These are phyloP conservation scores for Melanotaenia duboulayi DNA, from an alignment of 2,113 vertebrate genomes.

Conservation along the genomic window DNA sequence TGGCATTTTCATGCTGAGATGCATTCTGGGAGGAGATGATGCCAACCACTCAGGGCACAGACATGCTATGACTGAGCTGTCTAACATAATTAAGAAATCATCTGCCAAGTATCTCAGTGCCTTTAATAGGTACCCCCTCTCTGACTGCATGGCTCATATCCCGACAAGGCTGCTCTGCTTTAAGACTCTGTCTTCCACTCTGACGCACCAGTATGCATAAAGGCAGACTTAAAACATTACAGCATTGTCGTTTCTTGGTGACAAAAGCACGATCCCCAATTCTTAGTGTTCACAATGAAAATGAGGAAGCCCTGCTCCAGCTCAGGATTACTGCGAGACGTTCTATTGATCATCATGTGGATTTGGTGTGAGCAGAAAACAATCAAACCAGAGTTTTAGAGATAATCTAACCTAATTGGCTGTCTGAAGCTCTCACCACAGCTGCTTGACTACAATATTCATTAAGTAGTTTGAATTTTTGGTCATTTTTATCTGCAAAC, in stretches of 20 bases:
- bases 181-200: slow-evolving; percentile 19
- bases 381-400: slow-evolving; percentile 24
- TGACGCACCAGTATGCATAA: background rate
- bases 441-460: slow-evolving; percentile 16
- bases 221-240: background rate
- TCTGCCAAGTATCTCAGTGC: slow-evolving; percentile 55
- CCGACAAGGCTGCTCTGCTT: slow-evolving; percentile 19
- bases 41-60: slow-evolving; percentile 57
- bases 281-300: background rate
- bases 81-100: slow-evolving; percentile 60
- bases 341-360: background rate
- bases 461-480: slow-evolving; percentile 22
- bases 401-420: slow-evolving; percentile 37
- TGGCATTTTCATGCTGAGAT: slow-evolving; percentile 34
- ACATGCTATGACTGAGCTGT: slow-evolving; percentile 59
- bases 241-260: background rate
- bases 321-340: background rate
- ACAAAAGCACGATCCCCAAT: background rate
- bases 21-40: slow-evolving; percentile 46
- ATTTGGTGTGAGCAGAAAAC: background rate
- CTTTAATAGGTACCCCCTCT: slow-evolving; percentile 51
- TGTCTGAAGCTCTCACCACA: slow-evolving; percentile 10
- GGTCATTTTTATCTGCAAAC: slow-evolving; percentile 26
- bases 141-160: slow-evolving; percentile 25
- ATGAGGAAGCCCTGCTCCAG: background rate